Conservation (phyloP, 1,140 invertebrate species). For the honey bee (Apis mellifera) region Amel_HAv3.1 CM009934.2:2888001-2888500, state of each 20-base stretch:
- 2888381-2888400: constrained; percentile 81
- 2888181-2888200: constrained; percentile 63
- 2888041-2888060: constrained; percentile 61
- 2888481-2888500: not conserved
- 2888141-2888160: constrained; percentile 33
- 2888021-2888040: constrained; percentile 62
- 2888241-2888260: constrained; percentile 50
- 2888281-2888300: constrained; percentile 27
- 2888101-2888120: not conserved
- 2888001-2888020: constrained; percentile 57
- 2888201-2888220: constrained; percentile 52
- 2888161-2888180: constrained; percentile 54
- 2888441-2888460: not conserved
- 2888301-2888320: constrained; percentile 45
- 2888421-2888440: constrained; percentile 29
- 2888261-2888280: constrained; percentile 35
- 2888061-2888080: constrained; percentile 52
- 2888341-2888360: constrained; percentile 49
- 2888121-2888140: not conserved
- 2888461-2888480: constrained; percentile 28
- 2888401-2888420: constrained; percentile 68
- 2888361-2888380: constrained; percentile 67
- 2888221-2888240: constrained; percentile 61
- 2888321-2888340: constrained; percentile 36
- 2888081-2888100: not conserved